Conservation (phyloP, 2,888 invertebrate genomes). For the Caenorhabditis sp. region DNA sequence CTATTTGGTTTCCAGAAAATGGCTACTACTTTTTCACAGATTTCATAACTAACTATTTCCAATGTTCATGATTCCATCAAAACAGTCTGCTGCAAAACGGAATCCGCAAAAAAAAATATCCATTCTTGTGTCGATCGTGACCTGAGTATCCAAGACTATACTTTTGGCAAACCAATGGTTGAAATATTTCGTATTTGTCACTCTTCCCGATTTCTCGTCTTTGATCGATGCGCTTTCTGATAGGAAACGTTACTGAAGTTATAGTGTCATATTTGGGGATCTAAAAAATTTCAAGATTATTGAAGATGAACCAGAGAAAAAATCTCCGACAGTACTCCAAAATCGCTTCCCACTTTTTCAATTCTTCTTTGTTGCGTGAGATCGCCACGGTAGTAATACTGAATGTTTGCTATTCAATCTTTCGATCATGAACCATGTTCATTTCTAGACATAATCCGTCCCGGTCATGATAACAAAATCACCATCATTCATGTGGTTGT, state of each 20-base stretch:
- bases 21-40: conserved; percentile 19
- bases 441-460: conserved; percentile 43
- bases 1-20: background rate
- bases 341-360: background rate
- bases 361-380: background rate
- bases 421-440: background rate
- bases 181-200: conserved; percentile 55
- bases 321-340: too few species aligned
- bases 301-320: too few species aligned
- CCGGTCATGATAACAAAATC: conserved; percentile 50
- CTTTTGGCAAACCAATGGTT: conserved; percentile 33
- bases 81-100: background rate
- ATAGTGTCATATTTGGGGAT: too few species aligned
- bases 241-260: too few species aligned
- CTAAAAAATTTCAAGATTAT: too few species aligned
- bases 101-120: conserved; percentile 2
- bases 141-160: conserved; percentile 23
- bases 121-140: conserved; percentile 24
- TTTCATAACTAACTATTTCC: conserved; percentile 23
- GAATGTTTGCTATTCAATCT: conserved; percentile 24
- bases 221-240: conserved; percentile 8
- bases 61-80: background rate
- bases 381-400: conserved; percentile 19
- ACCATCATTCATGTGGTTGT: conserved; percentile 40
- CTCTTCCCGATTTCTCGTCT: conserved; percentile 36